Base-by-base conservation (phyloP, 1,140 invertebrate species). In the Drosophila navojoa region DNA sequence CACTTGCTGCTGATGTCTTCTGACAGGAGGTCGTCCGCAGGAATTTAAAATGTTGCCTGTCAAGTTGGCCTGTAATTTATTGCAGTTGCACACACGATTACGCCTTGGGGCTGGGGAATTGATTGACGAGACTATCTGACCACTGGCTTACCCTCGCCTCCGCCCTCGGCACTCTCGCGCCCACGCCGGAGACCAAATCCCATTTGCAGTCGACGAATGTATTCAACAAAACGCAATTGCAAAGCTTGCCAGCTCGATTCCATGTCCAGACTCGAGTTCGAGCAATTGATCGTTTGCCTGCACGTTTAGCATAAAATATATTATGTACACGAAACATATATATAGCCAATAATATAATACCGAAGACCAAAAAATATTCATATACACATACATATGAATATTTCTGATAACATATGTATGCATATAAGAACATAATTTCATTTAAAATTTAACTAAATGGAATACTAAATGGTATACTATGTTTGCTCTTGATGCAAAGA, bases 11-110 rank as follows among this genome's bases (percentile, higher is more conserved):
- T 47, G 35, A 64, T 50, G 52, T 69, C 71, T 64, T 55, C 38
- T 74, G 71, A 67, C 69, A 69, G 75, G 38, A 47, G 53, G 42
- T 76, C 61, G 61, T 55, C 68, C 60, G n/a, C 45, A 69, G 62
- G 82, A 81, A 81, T 81, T 72, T 47, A 81, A 79, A 87, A 84
- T 89, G 63, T 74, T 71, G 69, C 59, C 73, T 84, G 82, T 87
- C 82, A 89, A 38, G 47, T 71, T 70, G 79, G 35, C 55, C 13
- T 42, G 66, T 87, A 68, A 87, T 87, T 87, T 87, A 87, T 87
- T 73, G 63, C 67, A 62, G 50, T 70, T 78, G 76, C 55, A 64
- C 57, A 58, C 50, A 16, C 16, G 64, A 47, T 11, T 53, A 38
- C 32, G 55, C 38, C 44, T 38, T 15, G 55, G 11, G 32, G 57